Conservation (phyloP, 2,113 vertebrate genomes). For the Pelecanoides urinatrix region DNA sequence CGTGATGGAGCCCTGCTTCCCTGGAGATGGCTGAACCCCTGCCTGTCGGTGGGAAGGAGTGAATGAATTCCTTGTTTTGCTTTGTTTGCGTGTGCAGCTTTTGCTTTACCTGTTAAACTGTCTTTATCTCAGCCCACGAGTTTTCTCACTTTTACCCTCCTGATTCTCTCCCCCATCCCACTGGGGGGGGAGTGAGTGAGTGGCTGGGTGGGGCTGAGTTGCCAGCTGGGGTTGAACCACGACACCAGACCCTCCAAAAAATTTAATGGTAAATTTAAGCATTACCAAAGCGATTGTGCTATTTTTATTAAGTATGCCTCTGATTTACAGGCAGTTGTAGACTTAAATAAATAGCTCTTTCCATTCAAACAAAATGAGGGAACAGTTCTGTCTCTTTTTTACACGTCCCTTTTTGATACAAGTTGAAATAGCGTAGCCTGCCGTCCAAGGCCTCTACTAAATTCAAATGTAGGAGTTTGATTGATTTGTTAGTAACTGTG, state of each 20-base stretch:
- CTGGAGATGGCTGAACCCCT: too few species aligned
- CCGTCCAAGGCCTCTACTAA: not conserved
- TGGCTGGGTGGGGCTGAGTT: too few species aligned
- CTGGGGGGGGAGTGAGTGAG: too few species aligned
- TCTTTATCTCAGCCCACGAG: too few species aligned
- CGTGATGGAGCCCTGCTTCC: too few species aligned
- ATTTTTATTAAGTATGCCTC: not conserved
- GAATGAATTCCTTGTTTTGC: too few species aligned
- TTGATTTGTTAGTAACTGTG: slow-evolving; percentile 17
- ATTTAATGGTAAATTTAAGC: not conserved
- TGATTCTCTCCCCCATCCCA: too few species aligned
- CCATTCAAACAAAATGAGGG: not conserved
- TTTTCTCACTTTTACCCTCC: too few species aligned
- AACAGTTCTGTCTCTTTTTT: not conserved
- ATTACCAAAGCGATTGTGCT: not conserved
- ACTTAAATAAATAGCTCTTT: not conserved
- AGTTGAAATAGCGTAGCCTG: not conserved
- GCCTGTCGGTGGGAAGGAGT: too few species aligned
- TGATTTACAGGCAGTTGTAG: not conserved
- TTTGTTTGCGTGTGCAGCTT: too few species aligned
- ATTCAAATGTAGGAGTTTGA: not conserved
- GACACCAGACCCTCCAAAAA: not conserved
- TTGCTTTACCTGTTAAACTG: too few species aligned
- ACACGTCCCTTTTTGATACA: not conserved
- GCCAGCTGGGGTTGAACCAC: too few species aligned